Evolutionary conservation across 2,888 invertebrate species (phyloP).

Genomic region (Nephrotoma appendiculata): DNA sequence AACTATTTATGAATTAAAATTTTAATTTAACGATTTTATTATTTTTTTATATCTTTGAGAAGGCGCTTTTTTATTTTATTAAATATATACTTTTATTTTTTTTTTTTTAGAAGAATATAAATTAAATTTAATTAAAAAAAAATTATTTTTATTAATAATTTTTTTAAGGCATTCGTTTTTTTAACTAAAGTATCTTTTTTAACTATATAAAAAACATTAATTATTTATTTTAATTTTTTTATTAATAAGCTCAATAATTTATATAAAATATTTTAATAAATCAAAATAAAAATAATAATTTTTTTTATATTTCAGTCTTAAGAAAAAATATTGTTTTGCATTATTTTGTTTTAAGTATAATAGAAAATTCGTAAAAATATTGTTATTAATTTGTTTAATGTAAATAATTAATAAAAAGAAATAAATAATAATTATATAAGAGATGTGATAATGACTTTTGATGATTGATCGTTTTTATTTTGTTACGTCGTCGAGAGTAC

Average conservation of each 20-base stretch:
- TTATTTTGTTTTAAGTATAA: background rate
- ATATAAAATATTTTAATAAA: background rate
- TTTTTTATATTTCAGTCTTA: background rate
- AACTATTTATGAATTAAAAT: background rate
- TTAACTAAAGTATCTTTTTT: background rate
- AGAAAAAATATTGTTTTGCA: background rate
- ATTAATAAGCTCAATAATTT: background rate
- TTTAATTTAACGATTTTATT: background rate
- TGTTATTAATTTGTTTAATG: background rate
- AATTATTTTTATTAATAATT: background rate
- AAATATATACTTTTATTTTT: background rate
- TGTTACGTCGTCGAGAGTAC: background rate
- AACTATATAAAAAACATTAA: background rate
- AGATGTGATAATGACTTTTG: background rate
- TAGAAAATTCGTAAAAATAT: background rate
- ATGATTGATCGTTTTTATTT: background rate
- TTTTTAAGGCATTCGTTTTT: background rate
- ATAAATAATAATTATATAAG: background rate
- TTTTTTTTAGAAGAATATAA: background rate
- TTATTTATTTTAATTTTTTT: background rate
- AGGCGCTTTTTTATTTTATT: background rate
- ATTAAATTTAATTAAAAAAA: background rate
- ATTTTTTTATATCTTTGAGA: background rate
- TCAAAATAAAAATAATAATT: background rate
- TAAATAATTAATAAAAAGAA: background rate